phyloP scores from a whole-genome alignment of 64 coral and sea anemone genomes.

The Stichodactyla mertensii region DNA sequence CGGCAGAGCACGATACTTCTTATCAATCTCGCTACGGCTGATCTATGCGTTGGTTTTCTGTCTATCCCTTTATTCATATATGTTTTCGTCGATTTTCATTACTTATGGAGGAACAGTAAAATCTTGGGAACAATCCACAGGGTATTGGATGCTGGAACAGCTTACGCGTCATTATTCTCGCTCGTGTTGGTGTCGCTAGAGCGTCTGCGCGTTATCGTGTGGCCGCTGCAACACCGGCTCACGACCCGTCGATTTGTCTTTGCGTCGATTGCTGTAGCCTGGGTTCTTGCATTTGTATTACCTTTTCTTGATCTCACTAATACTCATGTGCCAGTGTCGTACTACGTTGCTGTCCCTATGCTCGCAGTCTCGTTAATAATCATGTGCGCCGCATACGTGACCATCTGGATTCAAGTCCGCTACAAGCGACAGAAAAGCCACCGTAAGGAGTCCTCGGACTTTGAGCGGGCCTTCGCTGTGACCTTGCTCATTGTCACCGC shows the following conservation, averaged over 20 bases:
- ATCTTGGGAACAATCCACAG: not conserved
- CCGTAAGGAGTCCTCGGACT: not conserved
- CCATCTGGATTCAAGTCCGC: conserved; percentile 37
- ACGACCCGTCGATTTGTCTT: not conserved
- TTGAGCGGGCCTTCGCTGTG: conserved; percentile 35
- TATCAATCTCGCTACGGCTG: conserved; percentile 32
- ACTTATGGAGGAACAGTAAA: not conserved
- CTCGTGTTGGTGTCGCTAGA: conserved; percentile 53
- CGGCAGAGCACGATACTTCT: conserved; percentile 29
- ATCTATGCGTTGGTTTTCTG: conserved; percentile 34
- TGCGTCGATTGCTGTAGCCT: conserved; percentile 24
- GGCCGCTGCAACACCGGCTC: conserved; percentile 31
- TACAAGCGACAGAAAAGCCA: conserved; percentile 24
- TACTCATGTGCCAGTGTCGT: conserved; percentile 21
- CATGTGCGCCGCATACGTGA: conserved; percentile 32
- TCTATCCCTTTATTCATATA: conserved; percentile 29
- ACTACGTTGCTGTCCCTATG: conserved; percentile 28
- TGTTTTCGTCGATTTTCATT: not conserved
- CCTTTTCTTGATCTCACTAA: not conserved
- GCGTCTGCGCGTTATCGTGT: conserved; percentile 35
- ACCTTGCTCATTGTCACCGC: conserved; percentile 49
- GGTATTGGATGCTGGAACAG: conserved; percentile 15
- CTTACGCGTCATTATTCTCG: conserved; percentile 36
- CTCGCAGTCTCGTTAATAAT: conserved; percentile 14
- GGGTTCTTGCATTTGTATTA: conserved; percentile 18